Evolutionary conservation across 1,140 invertebrate species (phyloP), one percentile per base, ranked within the genome.

Genomic region (Rhynchophorus ferrugineus): DNA sequence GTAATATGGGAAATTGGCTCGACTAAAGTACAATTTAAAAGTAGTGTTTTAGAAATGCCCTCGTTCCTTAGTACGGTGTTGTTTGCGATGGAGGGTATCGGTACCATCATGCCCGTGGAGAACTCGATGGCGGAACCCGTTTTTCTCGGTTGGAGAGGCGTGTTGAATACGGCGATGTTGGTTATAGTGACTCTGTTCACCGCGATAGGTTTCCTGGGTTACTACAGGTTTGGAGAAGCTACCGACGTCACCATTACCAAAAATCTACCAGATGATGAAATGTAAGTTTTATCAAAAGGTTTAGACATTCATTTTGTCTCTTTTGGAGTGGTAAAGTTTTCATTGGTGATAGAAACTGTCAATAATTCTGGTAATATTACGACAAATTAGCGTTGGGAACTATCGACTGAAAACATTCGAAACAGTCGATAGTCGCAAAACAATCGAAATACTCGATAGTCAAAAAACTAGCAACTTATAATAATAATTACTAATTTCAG

Each of bases 71-170:
- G 56, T 48, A 89, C 85, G 16, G 84, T 86, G 0, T 77, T 88
- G 38, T 88, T 88, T 61, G 85, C 85, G 5, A 87, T 89, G 75
- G 85, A 87, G 69, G 56, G 56, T 6, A 87, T 89, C 48, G 85
- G 85, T 38, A 83, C 83, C 14, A 85, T 93, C 11, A 81, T 95
- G 74, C 91, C 91, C 0, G 79, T 95, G 33, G 89, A 93, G 69
- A 92, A 92, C 65, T 85, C 83, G 7, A 93, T 95, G 89, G 75
- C 73, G 81, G 34, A 48, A 49, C 66, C 82, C 44, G 80, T 83
- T 33, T 92, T 94, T 65, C 71, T 85, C 0, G 87, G 88, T 1
- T 85, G 81, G 59, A 83, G 81, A 1, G 85, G 90, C 46, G 87
- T 95, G 0, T 68, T 93, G 0, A 91, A 90, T 57, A 75, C 80